A percentile compares a stretch with the other conserved stretches of the same genome.
phyloP scores from a whole-genome alignment of 2,888 invertebrate species.

The Oligia strigilis region DNA sequence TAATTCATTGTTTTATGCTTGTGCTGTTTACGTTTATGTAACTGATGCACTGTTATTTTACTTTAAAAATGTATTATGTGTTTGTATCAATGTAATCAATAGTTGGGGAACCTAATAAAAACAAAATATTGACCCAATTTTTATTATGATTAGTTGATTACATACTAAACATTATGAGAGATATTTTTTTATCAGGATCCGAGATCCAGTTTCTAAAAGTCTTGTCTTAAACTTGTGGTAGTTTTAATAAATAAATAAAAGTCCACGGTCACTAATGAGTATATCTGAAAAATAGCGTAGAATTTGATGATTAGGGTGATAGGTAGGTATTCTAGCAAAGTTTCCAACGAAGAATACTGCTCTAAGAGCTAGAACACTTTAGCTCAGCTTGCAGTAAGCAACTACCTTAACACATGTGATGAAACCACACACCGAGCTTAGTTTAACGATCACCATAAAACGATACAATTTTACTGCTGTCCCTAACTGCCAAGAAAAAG shows the following conservation, averaged over 20 bases:
- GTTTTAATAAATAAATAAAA: constrained; percentile 3
- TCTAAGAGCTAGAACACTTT: background rate
- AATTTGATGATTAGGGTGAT: background rate
- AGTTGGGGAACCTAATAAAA: too few species aligned
- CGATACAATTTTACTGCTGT: constrained; percentile 80
- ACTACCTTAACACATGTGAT: constrained; percentile 67
- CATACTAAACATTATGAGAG: too few species aligned
- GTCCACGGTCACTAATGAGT: background rate
- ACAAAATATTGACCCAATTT: too few species aligned
- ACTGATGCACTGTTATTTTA: too few species aligned
- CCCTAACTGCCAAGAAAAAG: constrained; percentile 65
- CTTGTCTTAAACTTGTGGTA: background rate
- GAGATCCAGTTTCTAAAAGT: background rate
- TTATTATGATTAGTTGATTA: too few species aligned
- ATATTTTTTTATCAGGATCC: too few species aligned
- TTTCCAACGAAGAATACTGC: background rate
- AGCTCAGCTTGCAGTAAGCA: constrained; percentile 46
- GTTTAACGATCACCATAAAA: constrained; percentile 85
- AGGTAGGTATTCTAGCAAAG: background rate
- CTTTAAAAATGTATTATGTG: too few species aligned
- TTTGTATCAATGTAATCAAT: too few species aligned
- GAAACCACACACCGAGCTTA: constrained; percentile 78
- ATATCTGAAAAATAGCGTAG: background rate
- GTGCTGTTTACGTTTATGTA: too few species aligned
- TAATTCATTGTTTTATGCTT: too few species aligned